Evolutionary conservation across 2,888 invertebrate species (phyloP), one percentile per base, ranked within the genome.

Genomic region (Gymnocheta viridis): DNA sequence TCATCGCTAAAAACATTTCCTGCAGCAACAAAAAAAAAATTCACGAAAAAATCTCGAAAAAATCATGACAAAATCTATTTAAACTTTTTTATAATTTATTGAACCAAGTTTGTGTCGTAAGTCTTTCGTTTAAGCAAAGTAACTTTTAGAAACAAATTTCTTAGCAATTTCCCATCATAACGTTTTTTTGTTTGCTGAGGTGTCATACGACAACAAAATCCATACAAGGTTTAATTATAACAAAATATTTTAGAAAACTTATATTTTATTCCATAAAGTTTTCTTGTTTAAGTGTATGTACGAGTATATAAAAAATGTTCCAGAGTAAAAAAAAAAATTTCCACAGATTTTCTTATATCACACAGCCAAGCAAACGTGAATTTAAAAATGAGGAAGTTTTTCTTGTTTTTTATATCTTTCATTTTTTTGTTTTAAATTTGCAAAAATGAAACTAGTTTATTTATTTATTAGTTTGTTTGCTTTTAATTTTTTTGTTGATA

Each of bases 331-430:
- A 29, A 32, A 38, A 9, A 47, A 56, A 49, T 72, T 73, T 73
- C 17, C 38, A 60, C 38, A 73, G 44, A 69, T 69, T 81, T 81
- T 60, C 49, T 73, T 73, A 38, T 17, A 32, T 1, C 1, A 22
- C 41, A 49, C 58, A 54, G n/a, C 6, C 22, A 29, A 41, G 27
- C 17, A 41, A 32, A 49, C 22, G 35, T 38, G 12, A n/a, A 9
- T 74, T 51, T 38, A 35, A 77, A 66, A 83, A 83, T 80, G 67
- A 83, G 83, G 83, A 83, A 83, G 83, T 83, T 83, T 80, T 47
- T 35, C 10, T 49, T 49, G 2, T 49, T 38, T 60, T 44, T 17
- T 9, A 29, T 32, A 58, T 69, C 49, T 49, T 77, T 77, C 66
- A n/a, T n/a, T n/a, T n/a, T 76, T 76, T 47, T 67, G 27, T 58